A percentile compares a stretch with the other conserved stretches of the same genome.
phyloP scores from a whole-genome alignment of 2,113 vertebrate species.

The Uria aalge region DNA sequence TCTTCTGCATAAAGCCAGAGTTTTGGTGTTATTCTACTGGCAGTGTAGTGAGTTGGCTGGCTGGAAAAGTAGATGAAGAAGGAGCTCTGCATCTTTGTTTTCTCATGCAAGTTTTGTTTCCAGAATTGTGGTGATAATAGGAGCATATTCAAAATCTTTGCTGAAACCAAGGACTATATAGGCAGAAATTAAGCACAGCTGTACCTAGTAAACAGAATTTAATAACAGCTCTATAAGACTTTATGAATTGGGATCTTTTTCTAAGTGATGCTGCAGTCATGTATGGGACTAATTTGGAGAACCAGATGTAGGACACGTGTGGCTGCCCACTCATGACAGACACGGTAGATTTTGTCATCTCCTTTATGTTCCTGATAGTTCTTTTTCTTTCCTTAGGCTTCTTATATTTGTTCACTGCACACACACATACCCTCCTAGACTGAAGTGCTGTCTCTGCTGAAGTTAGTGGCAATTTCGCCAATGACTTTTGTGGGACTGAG shows the following conservation, averaged over 20 bases:
- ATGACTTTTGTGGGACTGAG: not conserved
- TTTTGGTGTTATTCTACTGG: not conserved
- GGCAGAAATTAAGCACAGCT: conserved; percentile 14
- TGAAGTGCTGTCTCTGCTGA: not conserved
- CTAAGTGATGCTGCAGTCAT: not conserved
- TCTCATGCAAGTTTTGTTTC: not conserved
- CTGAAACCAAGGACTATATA: not conserved
- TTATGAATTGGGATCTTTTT: not conserved
- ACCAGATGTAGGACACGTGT: not conserved
- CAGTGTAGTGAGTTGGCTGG: not conserved
- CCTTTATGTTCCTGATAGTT: not conserved
- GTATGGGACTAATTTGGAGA: not conserved
- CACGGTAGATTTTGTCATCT: not conserved
- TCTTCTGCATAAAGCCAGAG: not conserved
- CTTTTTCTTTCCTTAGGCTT: not conserved
- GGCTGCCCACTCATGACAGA: not conserved
- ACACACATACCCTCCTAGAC: not conserved
- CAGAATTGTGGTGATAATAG: not conserved
- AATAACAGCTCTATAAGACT: not conserved
- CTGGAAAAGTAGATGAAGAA: not conserved
- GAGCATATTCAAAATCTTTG: not conserved
- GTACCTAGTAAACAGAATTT: not conserved
- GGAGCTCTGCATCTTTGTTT: not conserved
- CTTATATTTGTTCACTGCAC: not conserved
- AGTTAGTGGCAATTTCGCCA: not conserved